Evolutionary conservation across 2,113 vertebrate genomes (phyloP).

Genomic region (Origma solitaria): DNA sequence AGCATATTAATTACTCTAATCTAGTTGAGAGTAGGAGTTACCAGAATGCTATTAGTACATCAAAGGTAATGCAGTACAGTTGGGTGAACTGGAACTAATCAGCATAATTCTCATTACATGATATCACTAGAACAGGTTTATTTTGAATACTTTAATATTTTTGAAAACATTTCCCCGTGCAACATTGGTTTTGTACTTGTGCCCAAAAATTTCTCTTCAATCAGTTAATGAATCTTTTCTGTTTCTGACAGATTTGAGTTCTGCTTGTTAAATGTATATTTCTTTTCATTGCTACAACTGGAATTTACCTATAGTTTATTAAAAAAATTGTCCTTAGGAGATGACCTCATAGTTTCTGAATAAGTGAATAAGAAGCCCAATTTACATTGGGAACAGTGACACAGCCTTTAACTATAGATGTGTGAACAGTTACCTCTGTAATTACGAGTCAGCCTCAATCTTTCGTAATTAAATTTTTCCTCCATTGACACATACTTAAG

Average conservation of each 20-base stretch:
- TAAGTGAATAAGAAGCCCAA: not conserved
- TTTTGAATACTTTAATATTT: not conserved
- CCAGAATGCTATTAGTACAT: not conserved
- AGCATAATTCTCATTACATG: not conserved
- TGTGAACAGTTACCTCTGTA: not conserved
- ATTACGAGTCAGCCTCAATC: not conserved
- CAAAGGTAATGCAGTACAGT: not conserved
- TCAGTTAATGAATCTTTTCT: not conserved
- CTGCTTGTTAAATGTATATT: not conserved
- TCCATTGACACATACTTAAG: not conserved
- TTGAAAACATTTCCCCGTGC: not conserved
- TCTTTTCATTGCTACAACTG: not conserved
- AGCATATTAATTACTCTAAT: not conserved
- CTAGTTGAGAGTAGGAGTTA: not conserved
- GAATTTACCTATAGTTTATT: not conserved
- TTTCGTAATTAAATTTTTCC: constrained; percentile 17
- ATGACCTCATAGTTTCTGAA: not conserved
- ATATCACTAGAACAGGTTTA: not conserved
- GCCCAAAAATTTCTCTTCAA: not conserved
- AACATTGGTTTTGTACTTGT: not conserved
- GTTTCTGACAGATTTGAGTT: not conserved
- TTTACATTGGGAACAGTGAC: not conserved
- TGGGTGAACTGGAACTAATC: not conserved
- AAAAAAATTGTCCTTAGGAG: not conserved
- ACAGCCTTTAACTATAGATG: not conserved